Evolutionary conservation across 2,113 vertebrate species (phyloP).

Genomic region (Synchiropus splendidus): DNA sequence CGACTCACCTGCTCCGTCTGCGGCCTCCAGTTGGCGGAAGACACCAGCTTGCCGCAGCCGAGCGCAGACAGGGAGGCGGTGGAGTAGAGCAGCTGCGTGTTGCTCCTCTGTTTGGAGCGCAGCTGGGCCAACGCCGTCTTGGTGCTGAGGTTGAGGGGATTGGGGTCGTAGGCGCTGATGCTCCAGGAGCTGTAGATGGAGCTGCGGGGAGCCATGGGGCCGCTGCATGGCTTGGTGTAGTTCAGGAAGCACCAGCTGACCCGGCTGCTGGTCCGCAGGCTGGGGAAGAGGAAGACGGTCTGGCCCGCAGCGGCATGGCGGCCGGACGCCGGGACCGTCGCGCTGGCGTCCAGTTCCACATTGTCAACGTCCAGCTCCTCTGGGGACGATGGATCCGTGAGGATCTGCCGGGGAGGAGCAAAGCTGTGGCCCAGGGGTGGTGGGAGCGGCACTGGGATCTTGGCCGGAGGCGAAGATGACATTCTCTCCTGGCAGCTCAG

Average conservation of each 20-base stretch:
- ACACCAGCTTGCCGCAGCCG: slow-evolving; percentile 89
- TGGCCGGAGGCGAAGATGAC: slow-evolving; percentile 72
- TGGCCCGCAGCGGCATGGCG: slow-evolving; percentile 59
- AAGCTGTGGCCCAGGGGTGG: slow-evolving; percentile 72
- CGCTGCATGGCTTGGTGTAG: slow-evolving; percentile 87
- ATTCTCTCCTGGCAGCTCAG: slow-evolving; percentile 72
- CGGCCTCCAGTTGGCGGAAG: slow-evolving; percentile 90
- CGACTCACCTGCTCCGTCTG: slow-evolving; percentile 82
- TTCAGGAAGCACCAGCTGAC: slow-evolving; percentile 99
- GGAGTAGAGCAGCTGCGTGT: slow-evolving; percentile 74
- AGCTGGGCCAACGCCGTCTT: slow-evolving; percentile 88
- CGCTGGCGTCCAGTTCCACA: slow-evolving; percentile 75
- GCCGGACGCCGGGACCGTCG: slow-evolving; percentile 20
- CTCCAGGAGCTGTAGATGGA: slow-evolving; percentile 95
- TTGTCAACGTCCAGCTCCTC: slow-evolving; percentile 86
- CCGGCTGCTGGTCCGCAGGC: slow-evolving; percentile 83
- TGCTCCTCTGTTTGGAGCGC: slow-evolving; percentile 85
- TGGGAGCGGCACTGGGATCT: slow-evolving; percentile 54
- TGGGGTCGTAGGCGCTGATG: slow-evolving; percentile 91
- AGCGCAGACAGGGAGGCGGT: slow-evolving; percentile 80
- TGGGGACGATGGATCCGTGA: slow-evolving; percentile 64
- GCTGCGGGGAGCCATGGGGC: slow-evolving; percentile 67
- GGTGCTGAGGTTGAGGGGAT: slow-evolving; percentile 88
- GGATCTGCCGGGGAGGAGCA: slow-evolving; percentile 74
- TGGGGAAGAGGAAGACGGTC: slow-evolving; percentile 80